Percentiles rank a stretch among this genome's conserved stretches.
These are phyloP conservation scores for Meriones unguiculatus DNA, from an alignment of 2,113 vertebrate species.

Conservation along the genomic window DNA sequence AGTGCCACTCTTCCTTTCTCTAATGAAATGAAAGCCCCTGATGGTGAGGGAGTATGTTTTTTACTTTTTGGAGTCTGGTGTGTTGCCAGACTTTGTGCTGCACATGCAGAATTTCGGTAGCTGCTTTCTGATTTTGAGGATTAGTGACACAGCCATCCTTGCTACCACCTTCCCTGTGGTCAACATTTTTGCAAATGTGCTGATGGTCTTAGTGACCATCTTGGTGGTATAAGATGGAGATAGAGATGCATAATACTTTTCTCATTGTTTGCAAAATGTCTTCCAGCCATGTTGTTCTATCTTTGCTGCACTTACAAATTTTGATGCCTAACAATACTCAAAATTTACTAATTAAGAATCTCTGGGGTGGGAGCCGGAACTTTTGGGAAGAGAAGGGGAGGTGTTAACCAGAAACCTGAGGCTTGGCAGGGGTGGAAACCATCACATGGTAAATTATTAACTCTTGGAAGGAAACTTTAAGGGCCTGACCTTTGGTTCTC, in stretches of 20 bases:
- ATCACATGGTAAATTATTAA: not conserved
- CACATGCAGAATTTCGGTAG: constrained; percentile 14
- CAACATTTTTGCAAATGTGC: constrained; percentile 70
- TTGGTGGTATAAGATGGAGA: not conserved
- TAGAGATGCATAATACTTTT: constrained; percentile 53
- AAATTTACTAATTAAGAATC: constrained; percentile 17
- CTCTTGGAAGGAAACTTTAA: not conserved
- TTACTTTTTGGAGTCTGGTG: not conserved
- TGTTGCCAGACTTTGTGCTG: constrained; percentile 15
- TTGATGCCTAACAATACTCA: not conserved
- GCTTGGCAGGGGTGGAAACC: not conserved
- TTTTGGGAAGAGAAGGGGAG: not conserved
- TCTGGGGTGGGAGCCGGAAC: not conserved
- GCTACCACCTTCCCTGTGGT: constrained; percentile 9
- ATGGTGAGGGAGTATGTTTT: not conserved
- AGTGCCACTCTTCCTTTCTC: constrained; percentile 20
- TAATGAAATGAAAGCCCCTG: not conserved
- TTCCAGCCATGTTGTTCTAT: constrained; percentile 7
- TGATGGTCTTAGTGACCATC: constrained; percentile 54
- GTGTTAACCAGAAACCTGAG: not conserved
- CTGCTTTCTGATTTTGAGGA: constrained; percentile 52
- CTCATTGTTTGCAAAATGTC: constrained; percentile 57
- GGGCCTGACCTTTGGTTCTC: not conserved
- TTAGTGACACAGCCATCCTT: constrained; percentile 56
- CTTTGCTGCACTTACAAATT: constrained; percentile 27